Percentiles rank a stretch among this genome's conserved stretches.
Evolutionary conservation across 1,140 invertebrate species (phyloP).

Genomic region (Triops cancriformis): DNA sequence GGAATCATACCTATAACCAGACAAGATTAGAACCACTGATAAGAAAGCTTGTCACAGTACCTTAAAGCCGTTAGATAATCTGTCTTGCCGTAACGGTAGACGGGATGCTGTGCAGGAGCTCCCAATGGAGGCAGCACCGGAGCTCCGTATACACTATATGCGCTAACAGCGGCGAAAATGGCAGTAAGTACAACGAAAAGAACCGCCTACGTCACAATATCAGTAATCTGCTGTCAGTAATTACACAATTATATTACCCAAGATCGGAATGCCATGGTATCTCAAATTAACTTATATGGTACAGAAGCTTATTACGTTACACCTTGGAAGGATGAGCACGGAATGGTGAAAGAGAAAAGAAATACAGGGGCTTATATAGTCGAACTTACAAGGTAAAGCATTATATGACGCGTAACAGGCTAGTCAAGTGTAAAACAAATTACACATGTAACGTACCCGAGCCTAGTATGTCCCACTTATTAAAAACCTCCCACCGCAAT

Average conservation of each 20-base stretch:
- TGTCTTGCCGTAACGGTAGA: slow-evolving; percentile 18
- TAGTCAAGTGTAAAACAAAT: neutral
- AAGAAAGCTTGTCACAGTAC: neutral
- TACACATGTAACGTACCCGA: neutral
- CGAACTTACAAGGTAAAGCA: neutral
- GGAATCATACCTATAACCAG: slow-evolving; percentile 23
- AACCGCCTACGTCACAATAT: neutral
- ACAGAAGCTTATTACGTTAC: too few species aligned
- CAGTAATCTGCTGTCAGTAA: neutral
- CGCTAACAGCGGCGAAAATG: neutral
- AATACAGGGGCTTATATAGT: neutral
- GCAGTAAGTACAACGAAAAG: neutral
- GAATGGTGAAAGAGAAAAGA: neutral
- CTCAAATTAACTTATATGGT: too few species aligned
- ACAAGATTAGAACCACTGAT: neutral
- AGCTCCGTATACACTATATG: neutral
- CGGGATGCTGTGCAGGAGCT: slow-evolving; percentile 3
- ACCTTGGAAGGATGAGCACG: too few species aligned
- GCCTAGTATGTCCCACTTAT: neutral
- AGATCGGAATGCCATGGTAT: neutral
- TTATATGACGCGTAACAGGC: neutral
- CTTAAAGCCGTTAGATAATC: slow-evolving; percentile 19
- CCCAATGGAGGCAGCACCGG: slow-evolving; percentile 17
- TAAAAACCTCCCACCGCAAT: neutral
- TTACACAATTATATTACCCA: neutral